These are phyloP conservation scores for Simalia tracyae DNA, from an alignment of 2,797 vertebrate genomes.

Conservation along the genomic window DNA sequence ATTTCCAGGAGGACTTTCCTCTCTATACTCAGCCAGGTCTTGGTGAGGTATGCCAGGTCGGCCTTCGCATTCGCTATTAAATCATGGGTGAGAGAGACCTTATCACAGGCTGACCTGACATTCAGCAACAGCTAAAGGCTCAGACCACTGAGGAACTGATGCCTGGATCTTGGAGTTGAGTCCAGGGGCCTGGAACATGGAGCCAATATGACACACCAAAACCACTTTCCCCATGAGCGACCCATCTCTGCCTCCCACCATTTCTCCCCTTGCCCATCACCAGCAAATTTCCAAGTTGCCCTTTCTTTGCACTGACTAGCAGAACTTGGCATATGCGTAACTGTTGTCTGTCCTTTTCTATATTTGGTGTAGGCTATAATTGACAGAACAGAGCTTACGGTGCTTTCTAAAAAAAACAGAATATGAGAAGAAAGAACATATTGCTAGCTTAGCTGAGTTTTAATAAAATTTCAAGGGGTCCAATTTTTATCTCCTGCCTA, in stretches of 20 bases:
- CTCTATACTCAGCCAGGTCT: background rate
- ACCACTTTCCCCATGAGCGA: background rate
- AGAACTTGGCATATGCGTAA: background rate
- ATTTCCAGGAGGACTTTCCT: background rate
- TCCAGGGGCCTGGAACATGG: background rate
- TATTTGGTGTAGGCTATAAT: background rate
- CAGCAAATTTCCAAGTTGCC: constrained; percentile 28
- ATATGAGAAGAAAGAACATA: background rate
- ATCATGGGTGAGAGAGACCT: background rate
- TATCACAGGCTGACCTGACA: background rate
- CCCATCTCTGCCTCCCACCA: background rate
- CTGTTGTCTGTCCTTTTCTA: background rate
- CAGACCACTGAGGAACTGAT: background rate
- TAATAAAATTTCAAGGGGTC: background rate
- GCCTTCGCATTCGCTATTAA: background rate
- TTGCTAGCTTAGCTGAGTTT: background rate
- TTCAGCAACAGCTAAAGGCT: background rate
- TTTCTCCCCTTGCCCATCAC: constrained; percentile 15
- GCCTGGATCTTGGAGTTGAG: background rate
- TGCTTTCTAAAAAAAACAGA: constrained; percentile 32
- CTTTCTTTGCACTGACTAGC: background rate
- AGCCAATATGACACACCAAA: background rate
- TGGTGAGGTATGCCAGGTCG: background rate
- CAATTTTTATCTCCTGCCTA: constrained; percentile 30
- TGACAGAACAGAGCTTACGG: constrained; percentile 9